Base-by-base conservation (phyloP, 2,888 invertebrate genomes). In the Eudemis profundana region DNA sequence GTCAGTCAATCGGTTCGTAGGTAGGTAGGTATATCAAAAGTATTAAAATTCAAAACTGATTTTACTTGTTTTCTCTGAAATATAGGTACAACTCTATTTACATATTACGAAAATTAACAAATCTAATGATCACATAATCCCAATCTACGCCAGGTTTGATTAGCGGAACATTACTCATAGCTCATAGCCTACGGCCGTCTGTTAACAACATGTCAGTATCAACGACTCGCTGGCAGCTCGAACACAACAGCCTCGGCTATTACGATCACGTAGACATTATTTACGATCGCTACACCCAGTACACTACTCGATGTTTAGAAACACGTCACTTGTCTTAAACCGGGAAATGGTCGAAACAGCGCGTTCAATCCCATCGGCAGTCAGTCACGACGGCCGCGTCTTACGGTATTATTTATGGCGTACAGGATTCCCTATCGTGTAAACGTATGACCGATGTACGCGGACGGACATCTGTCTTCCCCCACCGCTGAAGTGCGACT, bases 361-460 rank as follows among this genome's bases (percentile, higher is more conserved):
- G 10, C 65, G 19, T 59, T 33, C 47, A 40, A 53, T 59, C 51
- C 46, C 29, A 19, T 27, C 14, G 38, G 46, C 59, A 38, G 59
- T 47, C 40, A 21, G 63, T 64, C 63, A 57, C 56, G 3, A 17
- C 12, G 23, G 8, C 23, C 21, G 14, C 23, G 23, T 23, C 33
- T 23, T 15, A 42, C 56, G 23, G 21, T 44, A 80, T 82, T 85
- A 89, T 90, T 88, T 87, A 88, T 89, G 84, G 82, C 70, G 81
- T 76, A 84, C 84, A 82, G 82, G 84, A 88, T 87, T 83, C 83
- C 84, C 83, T 84, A 85, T 86, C 87, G 83, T 88, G 89, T 89
- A 81, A 79, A 74, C 74, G 81, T 86, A 87, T 87, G 89, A 87
- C 79, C 84, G 83, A 87, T 85, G 85, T 74, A 75, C 69, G 74